Evolutionary conservation across 2,888 invertebrate genomes (phyloP), one percentile per base, ranked within the genome.

Genomic region (Drosophila villosipedis): DNA sequence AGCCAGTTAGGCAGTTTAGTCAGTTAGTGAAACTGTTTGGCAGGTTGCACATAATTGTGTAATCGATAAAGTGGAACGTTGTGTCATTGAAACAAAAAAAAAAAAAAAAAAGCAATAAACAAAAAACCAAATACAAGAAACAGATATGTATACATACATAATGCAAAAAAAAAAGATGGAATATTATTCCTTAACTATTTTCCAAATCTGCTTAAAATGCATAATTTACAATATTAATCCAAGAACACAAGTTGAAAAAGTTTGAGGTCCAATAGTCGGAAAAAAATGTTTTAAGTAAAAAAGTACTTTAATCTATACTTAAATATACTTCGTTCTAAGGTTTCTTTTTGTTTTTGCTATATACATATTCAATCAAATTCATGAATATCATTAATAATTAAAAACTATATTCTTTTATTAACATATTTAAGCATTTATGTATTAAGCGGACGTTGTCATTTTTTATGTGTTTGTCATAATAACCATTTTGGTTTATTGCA

Each of bases 61-160:
- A 80, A 80, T 78, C 82, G 79, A 78, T 78, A 78, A 82, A 75
- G 71, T 82, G 70, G 78, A 73, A 69, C 78, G 69, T 65, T 64
- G 78, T 81, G 73, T 77, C 77, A 81, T 79, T 79, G 67, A 80
- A 33, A 43, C 37, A 33, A 1, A 39, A 39, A 7, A 30, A 30
- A 30, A 30, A 4, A 7, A 49, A 19, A 30, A 37, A 54, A 47
- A 9, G 47, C 5, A 35, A 66, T 22, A 10, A 19, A 22, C 25
- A 50, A 22, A 30, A 49, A 66, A 31, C 31, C 28, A 52, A 63
- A 47, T 54, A 22, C 16, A 9, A 47, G 9, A 22, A 22, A 49
- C 31, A 41, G 22, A 35, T 25, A 19, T 39, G 3, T 39, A 19
- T 39, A 9, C 19, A 9, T 3, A 9, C 7, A 2, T 19, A 39